Evolutionary conservation across 1,140 invertebrate species (phyloP).

Genomic region (Drosophila ficusphila): DNA sequence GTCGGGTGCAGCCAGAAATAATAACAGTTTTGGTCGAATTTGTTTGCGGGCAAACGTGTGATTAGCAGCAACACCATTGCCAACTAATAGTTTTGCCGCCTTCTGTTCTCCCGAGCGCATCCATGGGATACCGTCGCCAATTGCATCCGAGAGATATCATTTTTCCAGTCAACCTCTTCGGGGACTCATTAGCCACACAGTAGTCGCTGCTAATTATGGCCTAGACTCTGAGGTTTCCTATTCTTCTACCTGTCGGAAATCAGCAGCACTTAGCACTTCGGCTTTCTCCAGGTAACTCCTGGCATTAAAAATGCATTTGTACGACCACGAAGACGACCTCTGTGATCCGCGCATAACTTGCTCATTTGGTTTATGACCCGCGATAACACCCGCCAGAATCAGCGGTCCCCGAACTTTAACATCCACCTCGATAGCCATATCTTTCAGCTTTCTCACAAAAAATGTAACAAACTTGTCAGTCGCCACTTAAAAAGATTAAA

Average conservation of each 20-base stretch:
- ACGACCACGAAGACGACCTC: slow-evolving; percentile 8
- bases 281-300: slow-evolving; percentile 20
- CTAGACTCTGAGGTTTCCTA: slow-evolving; percentile 17
- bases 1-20: slow-evolving; percentile 38
- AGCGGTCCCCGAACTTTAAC: slow-evolving; percentile 21
- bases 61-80: slow-evolving; percentile 70
- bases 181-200: slow-evolving; percentile 56
- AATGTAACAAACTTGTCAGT: not conserved
- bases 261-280: slow-evolving; percentile 40
- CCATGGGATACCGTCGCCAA: slow-evolving; percentile 13
- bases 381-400: slow-evolving; percentile 37
- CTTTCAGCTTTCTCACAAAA: not conserved
- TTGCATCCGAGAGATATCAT: slow-evolving; percentile 13
- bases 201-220: slow-evolving; percentile 56
- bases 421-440: not conserved
- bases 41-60: slow-evolving; percentile 51
- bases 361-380: slow-evolving; percentile 33
- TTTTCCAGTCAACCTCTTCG: slow-evolving; percentile 13
- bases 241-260: slow-evolving; percentile 31
- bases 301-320: slow-evolving; percentile 54
- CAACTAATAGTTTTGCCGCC: slow-evolving; percentile 35
- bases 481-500: not conserved
- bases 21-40: slow-evolving; percentile 64
- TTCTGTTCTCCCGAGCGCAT: slow-evolving; percentile 20
- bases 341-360: slow-evolving; percentile 29